Conservation (phyloP, 2,888 invertebrate species). For the Nomada hirtipes region DNA sequence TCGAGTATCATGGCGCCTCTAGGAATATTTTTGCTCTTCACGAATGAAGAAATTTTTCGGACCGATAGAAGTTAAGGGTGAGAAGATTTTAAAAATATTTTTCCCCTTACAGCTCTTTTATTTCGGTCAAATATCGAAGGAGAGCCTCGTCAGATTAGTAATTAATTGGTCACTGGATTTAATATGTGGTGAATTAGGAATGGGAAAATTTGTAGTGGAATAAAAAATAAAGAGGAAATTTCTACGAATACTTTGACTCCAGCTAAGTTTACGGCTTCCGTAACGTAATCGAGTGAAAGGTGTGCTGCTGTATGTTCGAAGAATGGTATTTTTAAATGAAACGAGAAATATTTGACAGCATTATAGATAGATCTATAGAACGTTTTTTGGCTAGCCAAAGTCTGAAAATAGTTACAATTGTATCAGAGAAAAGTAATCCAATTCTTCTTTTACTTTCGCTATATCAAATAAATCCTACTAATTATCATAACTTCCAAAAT, state of each 20-base stretch:
- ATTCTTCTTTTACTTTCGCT: no score
- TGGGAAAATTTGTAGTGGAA: conserved; percentile 16
- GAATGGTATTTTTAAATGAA: conserved; percentile 25
- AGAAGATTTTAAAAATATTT: no score
- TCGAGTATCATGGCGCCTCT: no score
- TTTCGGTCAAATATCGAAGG: not conserved
- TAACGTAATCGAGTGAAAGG: conserved; percentile 16
- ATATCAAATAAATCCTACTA: no score
- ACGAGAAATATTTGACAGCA: not conserved
- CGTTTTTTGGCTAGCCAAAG: no score
- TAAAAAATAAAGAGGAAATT: conserved; percentile 33
- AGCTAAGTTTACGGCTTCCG: conserved; percentile 21
- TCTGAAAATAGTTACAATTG: not conserved
- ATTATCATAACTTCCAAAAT: not conserved
- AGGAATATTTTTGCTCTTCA: no score
- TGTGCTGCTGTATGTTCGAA: not conserved
- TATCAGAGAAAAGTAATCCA: not conserved
- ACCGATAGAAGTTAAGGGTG: no score
- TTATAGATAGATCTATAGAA: not conserved
- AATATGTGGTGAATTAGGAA: conserved; percentile 15
- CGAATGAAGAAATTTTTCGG: no score
- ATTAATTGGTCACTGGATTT: not conserved
- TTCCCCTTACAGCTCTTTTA: not conserved
- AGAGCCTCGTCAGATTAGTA: not conserved
- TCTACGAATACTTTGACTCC: conserved; percentile 8